These are phyloP conservation scores for Muscicapa adusta DNA, from an alignment of 2,113 vertebrate species.

Conservation along the genomic window DNA sequence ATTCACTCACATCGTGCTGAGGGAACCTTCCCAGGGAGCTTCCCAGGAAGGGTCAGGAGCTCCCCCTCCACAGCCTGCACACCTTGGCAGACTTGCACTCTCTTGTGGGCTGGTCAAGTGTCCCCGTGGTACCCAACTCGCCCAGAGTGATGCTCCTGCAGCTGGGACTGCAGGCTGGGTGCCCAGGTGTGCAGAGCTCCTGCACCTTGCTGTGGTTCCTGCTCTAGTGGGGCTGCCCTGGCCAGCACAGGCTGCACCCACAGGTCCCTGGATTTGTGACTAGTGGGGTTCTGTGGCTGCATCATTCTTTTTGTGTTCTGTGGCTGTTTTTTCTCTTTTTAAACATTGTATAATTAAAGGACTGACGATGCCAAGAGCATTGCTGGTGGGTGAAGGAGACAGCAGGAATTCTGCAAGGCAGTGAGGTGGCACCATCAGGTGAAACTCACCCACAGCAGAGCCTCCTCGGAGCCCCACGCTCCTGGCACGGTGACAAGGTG, in stretches of 20 bases:
- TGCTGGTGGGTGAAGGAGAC: conserved; percentile 13
- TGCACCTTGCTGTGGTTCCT: accelerated
- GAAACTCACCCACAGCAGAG: neutral
- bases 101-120: too few species aligned
- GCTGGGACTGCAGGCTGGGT: neutral
- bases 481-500: neutral
- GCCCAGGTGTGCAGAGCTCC: neutral
- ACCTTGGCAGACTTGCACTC: neutral
- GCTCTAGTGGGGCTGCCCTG: neutral
- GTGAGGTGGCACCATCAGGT: conserved; percentile 24
- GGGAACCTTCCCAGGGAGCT: neutral
- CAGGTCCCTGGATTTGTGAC: neutral
- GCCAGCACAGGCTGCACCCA: neutral
- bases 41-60: neutral
- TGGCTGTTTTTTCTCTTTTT: neutral
- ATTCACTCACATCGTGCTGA: accelerated
- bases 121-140: accelerated
- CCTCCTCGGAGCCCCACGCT: neutral
- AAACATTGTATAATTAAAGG: neutral
- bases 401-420: neutral
- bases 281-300: neutral
- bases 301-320: neutral
- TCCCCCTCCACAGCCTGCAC: neutral
- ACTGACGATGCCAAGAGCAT: neutral
- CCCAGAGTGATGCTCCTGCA: neutral